Evolutionary conservation across 2,888 invertebrate genomes (phyloP).

Genomic region (Diplolepis rosae): DNA sequence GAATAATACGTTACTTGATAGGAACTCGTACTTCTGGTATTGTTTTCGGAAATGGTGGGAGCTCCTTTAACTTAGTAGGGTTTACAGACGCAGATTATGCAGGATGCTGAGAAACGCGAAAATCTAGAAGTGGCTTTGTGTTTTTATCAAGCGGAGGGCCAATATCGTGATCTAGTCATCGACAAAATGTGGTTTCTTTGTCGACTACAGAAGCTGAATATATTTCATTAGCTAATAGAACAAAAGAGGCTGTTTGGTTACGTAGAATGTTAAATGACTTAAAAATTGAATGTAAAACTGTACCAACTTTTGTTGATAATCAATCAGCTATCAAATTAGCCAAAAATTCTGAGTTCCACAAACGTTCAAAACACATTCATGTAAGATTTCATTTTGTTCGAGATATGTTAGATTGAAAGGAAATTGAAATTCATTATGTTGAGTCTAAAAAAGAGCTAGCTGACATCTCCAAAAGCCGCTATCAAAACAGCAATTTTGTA

Average conservation of each 20-base stretch:
- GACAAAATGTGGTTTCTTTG: too few relatives aligned
- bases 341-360: conserved; percentile 19
- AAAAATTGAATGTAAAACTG: not conserved
- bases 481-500: not conserved
- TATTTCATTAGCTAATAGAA: too few relatives aligned
- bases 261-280: conserved; percentile 22
- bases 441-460: conserved; percentile 20
- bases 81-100: too few relatives aligned
- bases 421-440: not conserved
- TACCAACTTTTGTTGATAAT: conserved; percentile 17
- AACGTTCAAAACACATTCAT: conserved; percentile 31
- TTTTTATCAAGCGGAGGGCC: too few relatives aligned
- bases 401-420: not conserved
- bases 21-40: too few relatives aligned
- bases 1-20: too few relatives aligned
- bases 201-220: too few relatives aligned
- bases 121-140: too few relatives aligned
- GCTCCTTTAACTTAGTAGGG: too few relatives aligned
- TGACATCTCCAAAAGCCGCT: conserved; percentile 7
- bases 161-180: too few relatives aligned
- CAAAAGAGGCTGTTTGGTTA: conserved; percentile 20
- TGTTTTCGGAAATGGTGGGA: too few relatives aligned
- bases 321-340: conserved; percentile 27
- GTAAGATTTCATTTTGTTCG: conserved; percentile 27
- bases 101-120: too few relatives aligned